Percentiles rank a stretch among this genome's conserved stretches.
Evolutionary conservation across 2,888 invertebrate species (phyloP).

Genomic region (Smittia sp.): DNA sequence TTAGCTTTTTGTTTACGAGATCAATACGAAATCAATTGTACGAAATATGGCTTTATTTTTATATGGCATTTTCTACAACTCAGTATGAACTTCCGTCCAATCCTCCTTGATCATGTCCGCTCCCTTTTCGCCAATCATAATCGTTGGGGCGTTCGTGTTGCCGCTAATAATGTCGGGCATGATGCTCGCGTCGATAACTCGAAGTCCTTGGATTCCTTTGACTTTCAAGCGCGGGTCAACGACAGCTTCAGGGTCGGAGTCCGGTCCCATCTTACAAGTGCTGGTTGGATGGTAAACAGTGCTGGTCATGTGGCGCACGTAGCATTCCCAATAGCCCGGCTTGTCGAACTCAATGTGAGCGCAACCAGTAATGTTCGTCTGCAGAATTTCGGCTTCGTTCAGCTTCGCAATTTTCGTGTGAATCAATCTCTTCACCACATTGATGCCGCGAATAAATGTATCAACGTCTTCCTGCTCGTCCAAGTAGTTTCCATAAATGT

Average conservation of each 20-base stretch:
- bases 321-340: constrained; percentile 60
- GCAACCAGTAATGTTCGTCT: constrained; percentile 42
- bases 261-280: constrained; percentile 66
- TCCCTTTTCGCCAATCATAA: constrained; percentile 58
- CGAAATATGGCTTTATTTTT: too few relatives aligned
- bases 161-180: constrained; percentile 55
- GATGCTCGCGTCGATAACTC: constrained; percentile 49
- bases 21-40: too few relatives aligned
- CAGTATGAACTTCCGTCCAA: constrained; percentile 44
- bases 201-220: constrained; percentile 50
- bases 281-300: constrained; percentile 68
- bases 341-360: constrained; percentile 42
- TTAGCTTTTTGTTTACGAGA: too few relatives aligned
- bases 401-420: constrained; percentile 52
- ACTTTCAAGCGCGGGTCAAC: constrained; percentile 57
- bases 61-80: constrained; percentile 5
- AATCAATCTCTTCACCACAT: constrained; percentile 48
- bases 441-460: constrained; percentile 56
- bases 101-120: constrained; percentile 57
- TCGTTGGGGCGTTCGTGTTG: constrained; percentile 55
- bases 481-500: constrained; percentile 66
- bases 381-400: constrained; percentile 47
- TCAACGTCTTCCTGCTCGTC: constrained; percentile 58
- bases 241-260: constrained; percentile 54
- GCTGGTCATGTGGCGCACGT: constrained; percentile 56